Evolutionary conservation across 2,888 invertebrate genomes (phyloP), one percentile per base, ranked within the genome.

Genomic region (Oxyscelio sp.): DNA sequence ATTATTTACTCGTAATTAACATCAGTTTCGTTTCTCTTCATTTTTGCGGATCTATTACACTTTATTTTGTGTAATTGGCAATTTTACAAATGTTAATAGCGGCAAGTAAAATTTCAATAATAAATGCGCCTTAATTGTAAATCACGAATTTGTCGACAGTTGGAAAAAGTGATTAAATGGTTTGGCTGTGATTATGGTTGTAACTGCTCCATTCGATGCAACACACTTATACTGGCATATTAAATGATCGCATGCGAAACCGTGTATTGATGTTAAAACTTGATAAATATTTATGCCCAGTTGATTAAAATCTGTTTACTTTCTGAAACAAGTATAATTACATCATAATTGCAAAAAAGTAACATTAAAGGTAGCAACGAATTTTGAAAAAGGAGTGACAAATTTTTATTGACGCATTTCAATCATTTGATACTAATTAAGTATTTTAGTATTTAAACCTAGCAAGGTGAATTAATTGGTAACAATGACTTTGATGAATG

Each of bases 51-150:
- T n/a, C 19, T 5, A 19, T 19, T 45, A 5, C 19, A 45, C 19
- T 19, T 19, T 45, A 45, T 9, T 19, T 45, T 19, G 45, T 21
- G 19, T 8, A 19, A 45, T 13, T 40, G 40, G 0, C 13, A 40
- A 40, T 40, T 40, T 13, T 40, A n/a, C n/a, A 40, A 34, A 34
- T 34, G 34, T 34, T 11, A 11, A 34, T 34, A 11, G 17, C 2
- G 15, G 9, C 34, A 11, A 34, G 34, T 11, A 9, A 34, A 61
- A 27, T 61, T 65, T 34, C 15, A 22, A 27, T 19, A 65, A 77
- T 59, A 73, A 61, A 52, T 63, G 15, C 31, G 17, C 8, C n/a
- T 2, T 31, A 27, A 77, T 77, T 54, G 66, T 61, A 68, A 77
- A 61, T 68, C 48, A 68, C 27, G 68, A 54, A 24, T 61, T 50